Percentiles rank a stretch among this genome's conserved stretches.
Evolutionary conservation across 2,113 vertebrate genomes (phyloP).

Genomic region (Agapornis roseicollis): DNA sequence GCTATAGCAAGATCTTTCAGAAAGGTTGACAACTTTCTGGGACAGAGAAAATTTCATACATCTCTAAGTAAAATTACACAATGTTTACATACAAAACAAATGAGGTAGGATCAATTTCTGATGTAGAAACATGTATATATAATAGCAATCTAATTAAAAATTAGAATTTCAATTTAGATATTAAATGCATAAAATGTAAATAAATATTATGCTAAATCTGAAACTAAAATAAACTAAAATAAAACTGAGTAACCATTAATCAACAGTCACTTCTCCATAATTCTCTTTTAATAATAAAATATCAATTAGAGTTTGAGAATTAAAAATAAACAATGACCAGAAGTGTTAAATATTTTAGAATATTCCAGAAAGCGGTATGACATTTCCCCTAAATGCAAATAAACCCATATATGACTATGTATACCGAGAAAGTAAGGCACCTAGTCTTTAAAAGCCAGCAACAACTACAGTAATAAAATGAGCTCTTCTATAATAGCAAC

Average conservation of each 20-base stretch:
- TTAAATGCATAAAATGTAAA: not conserved
- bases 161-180: not conserved
- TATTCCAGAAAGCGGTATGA: not conserved
- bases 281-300: not conserved
- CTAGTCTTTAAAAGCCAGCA: not conserved
- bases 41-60: not conserved
- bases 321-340: not conserved
- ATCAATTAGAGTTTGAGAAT: not conserved
- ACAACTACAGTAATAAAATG: slow-evolving; percentile 4
- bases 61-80: not conserved
- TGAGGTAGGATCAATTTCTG: not conserved
- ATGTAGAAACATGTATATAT: not conserved
- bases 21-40: not conserved
- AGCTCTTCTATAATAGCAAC: slow-evolving; percentile 37
- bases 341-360: not conserved
- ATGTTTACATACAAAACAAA: not conserved
- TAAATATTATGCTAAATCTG: not conserved
- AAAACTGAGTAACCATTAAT: not conserved
- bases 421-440: not conserved
- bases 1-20: not conserved
- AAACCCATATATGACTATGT: not conserved
- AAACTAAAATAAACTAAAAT: not conserved
- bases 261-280: not conserved
- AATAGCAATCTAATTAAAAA: not conserved
- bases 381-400: not conserved